Base-by-base conservation (phyloP, 2,113 vertebrate species). In the Hemicordylus capensis region DNA sequence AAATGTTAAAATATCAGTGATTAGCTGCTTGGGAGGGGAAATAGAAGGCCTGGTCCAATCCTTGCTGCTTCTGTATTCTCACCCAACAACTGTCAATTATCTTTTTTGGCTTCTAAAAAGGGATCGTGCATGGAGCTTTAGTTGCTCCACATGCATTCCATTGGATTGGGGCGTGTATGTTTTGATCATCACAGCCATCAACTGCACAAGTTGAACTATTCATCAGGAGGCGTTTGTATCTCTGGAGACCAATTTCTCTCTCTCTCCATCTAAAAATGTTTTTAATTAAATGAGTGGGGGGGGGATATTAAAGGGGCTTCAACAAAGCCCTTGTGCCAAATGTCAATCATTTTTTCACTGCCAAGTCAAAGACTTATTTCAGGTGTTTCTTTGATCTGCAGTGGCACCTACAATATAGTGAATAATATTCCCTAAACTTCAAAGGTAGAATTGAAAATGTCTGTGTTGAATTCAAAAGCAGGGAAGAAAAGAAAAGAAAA, bases 361-460 rank as follows among this genome's bases (percentile, higher is more conserved):
- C 15, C 42, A 84, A 81, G 86, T 89, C 69, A 90, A 85, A 91
- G 92, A 64, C 24, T 80, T 89, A 82, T 69, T 80, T 67, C 19
- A 89, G 22, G 80, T 89, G 64, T 39, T 81, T 51, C 56, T 92
- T 85, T 84, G 85, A 83, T 89, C 58, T 89, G 26, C 83, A 48
- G 14, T 80, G 58, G 24, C 76, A 90, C 26, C 7, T 51, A 84
- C 88, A 90, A 63, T 69, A 59, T 66, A 87, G 81, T 8, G 26
- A 90, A 66, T 46, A 88, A 84, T 37, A 48, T 80, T 90, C 11
- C 44, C 59, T 20, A 82, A 37, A 74, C 80, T 90, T 89, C 67
- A 85, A 87, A 90, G 74, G 37, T 81, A 90, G 85, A 89, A 91
- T 64, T 72, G 76, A 63, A 85, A 76, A 88, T 73, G 3, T 37